These are phyloP conservation scores for Protaetia brevitarsis DNA, from an alignment of 1,140 invertebrate genomes.

Conservation along the genomic window DNA sequence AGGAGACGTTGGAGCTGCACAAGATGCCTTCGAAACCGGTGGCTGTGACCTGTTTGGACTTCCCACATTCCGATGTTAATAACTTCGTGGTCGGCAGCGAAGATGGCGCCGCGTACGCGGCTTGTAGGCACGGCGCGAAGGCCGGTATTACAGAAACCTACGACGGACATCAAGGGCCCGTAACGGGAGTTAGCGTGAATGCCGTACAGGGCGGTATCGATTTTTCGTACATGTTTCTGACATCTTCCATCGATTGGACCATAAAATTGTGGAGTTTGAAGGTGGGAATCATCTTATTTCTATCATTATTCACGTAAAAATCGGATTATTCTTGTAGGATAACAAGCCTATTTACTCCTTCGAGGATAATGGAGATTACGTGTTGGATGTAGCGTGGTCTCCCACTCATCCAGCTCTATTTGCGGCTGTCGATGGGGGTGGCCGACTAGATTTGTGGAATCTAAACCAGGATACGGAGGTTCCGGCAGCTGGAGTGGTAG, in stretches of 20 bases:
- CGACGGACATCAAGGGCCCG: constrained; percentile 91
- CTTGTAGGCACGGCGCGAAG: constrained; percentile 89
- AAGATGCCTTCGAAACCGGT: constrained; percentile 86
- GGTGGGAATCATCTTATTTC: constrained; percentile 51
- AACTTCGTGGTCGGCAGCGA: constrained; percentile 96
- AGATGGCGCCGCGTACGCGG: constrained; percentile 93
- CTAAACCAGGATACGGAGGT: constrained; percentile 96
- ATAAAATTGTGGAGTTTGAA: constrained; percentile 97
- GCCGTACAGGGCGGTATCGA: constrained; percentile 84
- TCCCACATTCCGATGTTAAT: constrained; percentile 92
- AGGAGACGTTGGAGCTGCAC: constrained; percentile 89
- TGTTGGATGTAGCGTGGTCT: constrained; percentile 97
- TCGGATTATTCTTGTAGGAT: constrained; percentile 64
- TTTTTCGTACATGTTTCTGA: constrained; percentile 95
- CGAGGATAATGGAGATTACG: constrained; percentile 96
- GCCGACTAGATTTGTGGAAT: constrained; percentile 94
- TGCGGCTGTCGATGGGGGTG: constrained; percentile 91
- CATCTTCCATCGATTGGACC: constrained; percentile 97
- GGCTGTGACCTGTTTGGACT: constrained; percentile 89
- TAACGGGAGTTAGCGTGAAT: constrained; percentile 89
- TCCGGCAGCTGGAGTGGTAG: constrained; percentile 77
- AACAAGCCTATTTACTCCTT: constrained; percentile 95
- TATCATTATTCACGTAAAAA: constrained; percentile 45
- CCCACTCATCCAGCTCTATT: constrained; percentile 96
- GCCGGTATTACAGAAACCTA: constrained; percentile 88